Conservation (phyloP, 2,888 invertebrate genomes). For the Aporophyla lueneburgensis region DNA sequence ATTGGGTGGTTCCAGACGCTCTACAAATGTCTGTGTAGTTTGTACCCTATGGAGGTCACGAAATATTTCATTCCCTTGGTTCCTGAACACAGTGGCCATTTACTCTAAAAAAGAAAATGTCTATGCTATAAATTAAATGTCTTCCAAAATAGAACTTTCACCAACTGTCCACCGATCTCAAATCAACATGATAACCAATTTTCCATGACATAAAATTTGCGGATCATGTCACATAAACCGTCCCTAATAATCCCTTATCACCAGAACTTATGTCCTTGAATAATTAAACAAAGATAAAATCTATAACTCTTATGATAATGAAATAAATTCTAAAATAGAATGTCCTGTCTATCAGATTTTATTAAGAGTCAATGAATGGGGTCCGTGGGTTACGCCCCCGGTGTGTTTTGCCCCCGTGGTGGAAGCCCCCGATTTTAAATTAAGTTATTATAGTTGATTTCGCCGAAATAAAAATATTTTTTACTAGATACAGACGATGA, state of each 20-base stretch:
- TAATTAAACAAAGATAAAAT: constrained; percentile 51
- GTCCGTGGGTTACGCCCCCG: too few species aligned
- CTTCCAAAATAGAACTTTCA: constrained; percentile 17
- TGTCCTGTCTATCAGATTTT: constrained; percentile 60
- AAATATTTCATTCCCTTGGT: background rate
- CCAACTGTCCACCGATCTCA: constrained; percentile 20
- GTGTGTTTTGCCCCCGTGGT: too few species aligned
- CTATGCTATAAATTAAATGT: constrained; percentile 8
- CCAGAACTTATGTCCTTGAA: constrained; percentile 46
- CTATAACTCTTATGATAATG: constrained; percentile 26
- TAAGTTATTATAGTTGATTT: too few species aligned
- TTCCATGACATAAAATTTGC: constrained; percentile 46
- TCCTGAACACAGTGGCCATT: background rate
- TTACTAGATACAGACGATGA: too few species aligned
- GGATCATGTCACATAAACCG: constrained; percentile 45
- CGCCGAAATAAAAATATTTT: too few species aligned
- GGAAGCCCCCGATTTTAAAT: too few species aligned
- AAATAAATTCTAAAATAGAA: constrained; percentile 46
- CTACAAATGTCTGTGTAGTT: too few species aligned
- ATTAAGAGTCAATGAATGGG: constrained; percentile 68
- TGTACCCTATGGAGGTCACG: too few species aligned
- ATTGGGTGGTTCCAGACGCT: too few species aligned
- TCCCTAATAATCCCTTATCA: constrained; percentile 59
- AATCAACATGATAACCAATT: constrained; percentile 49
- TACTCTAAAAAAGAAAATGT: too few species aligned